Evolutionary conservation across 2,888 invertebrate genomes (phyloP).

Genomic region (Nomada ferruginata): DNA sequence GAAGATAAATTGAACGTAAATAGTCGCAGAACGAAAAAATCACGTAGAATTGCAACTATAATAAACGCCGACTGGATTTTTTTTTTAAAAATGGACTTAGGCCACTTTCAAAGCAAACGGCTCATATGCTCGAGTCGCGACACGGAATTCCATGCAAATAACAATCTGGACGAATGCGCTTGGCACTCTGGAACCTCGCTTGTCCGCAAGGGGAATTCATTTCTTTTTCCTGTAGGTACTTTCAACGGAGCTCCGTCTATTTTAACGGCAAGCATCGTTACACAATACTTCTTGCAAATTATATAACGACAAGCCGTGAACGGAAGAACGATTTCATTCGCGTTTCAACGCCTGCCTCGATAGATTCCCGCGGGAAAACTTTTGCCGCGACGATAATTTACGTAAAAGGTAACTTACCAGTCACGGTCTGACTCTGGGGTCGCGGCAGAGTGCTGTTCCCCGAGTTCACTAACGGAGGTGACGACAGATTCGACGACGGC

Average conservation of each 20-base stretch:
- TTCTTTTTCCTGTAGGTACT: neutral
- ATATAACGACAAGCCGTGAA: conserved; percentile 26
- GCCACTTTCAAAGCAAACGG: no score
- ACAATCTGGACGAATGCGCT: neutral
- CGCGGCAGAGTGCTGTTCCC: conserved; percentile 80
- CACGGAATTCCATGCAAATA: conserved; percentile 41
- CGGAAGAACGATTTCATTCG: conserved; percentile 12
- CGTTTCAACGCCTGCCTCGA: neutral
- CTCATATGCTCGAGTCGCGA: conserved; percentile 26
- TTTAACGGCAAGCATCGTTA: neutral
- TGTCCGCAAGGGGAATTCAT: neutral
- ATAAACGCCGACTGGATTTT: no score
- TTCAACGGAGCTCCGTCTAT: neutral
- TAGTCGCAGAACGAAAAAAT: no score
- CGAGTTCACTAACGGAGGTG: conserved; percentile 75
- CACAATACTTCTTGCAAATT: conserved; percentile 14
- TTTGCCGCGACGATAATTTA: neutral
- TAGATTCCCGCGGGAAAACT: neutral
- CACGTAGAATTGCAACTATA: no score
- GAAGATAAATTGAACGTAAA: no score
- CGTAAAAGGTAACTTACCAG: conserved; percentile 78
- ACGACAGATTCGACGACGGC: conserved; percentile 75
- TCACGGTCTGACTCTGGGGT: conserved; percentile 81
- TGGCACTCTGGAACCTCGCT: neutral
- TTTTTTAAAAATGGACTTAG: no score